Evolutionary conservation across 37 sponge, comb jelly and placozoan species (phyloP).

Genomic region (Theonella swinhoei): DNA sequence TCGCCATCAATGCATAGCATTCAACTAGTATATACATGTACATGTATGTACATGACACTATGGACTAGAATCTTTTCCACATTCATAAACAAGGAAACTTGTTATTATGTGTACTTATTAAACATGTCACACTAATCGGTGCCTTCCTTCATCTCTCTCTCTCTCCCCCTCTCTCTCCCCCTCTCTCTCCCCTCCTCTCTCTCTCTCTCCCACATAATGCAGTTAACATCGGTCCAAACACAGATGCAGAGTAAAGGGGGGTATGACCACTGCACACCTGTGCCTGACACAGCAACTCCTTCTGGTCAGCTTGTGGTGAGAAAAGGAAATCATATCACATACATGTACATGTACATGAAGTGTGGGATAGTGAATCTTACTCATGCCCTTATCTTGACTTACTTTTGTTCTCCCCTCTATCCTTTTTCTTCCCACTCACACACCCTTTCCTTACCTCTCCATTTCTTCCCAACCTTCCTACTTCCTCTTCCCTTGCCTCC

Average conservation of each 20-base stretch:
- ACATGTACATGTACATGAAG: too few relatives aligned
- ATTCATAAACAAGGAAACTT: neutral
- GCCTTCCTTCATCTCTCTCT: constrained; percentile 6
- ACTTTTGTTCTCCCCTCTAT: too few relatives aligned
- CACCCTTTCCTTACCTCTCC: too few relatives aligned
- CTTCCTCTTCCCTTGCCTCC: too few relatives aligned
- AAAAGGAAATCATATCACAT: neutral
- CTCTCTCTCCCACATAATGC: neutral
- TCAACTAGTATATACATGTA: too few relatives aligned
- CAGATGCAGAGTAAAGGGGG: constrained; percentile 88
- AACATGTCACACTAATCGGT: too few relatives aligned
- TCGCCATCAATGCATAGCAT: too few relatives aligned
- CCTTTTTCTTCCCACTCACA: too few relatives aligned
- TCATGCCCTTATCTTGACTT: too few relatives aligned
- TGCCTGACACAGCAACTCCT: constrained; percentile 52
- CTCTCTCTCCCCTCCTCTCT: constrained; percentile 3
- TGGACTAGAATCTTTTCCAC: neutral
- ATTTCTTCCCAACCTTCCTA: too few relatives aligned
- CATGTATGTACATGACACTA: neutral
- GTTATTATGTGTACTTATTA: neutral
- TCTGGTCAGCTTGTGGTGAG: constrained; percentile 39
- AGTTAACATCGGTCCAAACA: constrained; percentile 65
- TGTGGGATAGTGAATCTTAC: too few relatives aligned
- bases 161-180: neutral
- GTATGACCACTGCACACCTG: constrained; percentile 30